phyloP scores from a whole-genome alignment of 2,888 invertebrate species.

The Conomelus anceps region DNA sequence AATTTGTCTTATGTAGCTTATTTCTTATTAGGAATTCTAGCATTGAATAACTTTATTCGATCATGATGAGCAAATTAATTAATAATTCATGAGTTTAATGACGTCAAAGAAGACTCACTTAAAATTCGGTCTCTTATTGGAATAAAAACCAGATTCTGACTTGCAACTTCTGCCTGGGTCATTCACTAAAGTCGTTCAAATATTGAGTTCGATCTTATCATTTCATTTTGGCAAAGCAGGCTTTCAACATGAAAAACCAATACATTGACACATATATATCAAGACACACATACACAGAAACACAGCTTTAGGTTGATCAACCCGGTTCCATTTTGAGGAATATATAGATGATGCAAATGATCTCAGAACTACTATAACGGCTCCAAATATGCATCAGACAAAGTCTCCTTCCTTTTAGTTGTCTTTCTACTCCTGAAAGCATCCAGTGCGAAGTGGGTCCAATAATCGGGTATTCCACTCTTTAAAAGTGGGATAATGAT shows the following conservation, averaged over 20 bases:
- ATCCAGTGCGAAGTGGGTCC: neutral
- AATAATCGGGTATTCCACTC: neutral
- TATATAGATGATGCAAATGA: neutral
- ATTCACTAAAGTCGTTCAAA: neutral
- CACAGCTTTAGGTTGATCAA: neutral
- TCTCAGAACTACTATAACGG: neutral
- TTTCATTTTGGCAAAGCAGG: neutral
- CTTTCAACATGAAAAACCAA: neutral
- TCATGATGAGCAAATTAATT: neutral
- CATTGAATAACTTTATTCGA: neutral
- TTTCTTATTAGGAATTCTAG: too few species aligned
- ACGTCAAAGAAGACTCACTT: neutral
- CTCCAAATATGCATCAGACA: neutral
- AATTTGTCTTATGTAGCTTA: too few species aligned
- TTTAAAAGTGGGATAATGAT: neutral
- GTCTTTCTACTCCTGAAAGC: neutral
- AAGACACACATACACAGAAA: too few species aligned
- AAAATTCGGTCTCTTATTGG: neutral
- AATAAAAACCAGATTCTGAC: neutral
- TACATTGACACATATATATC: neutral
- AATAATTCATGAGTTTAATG: too few species aligned
- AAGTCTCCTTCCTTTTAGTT: neutral
- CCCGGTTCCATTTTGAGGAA: neutral
- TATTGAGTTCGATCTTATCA: neutral
- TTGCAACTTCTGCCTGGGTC: neutral